Conservation (phyloP, 2,888 invertebrate species). For the Corythucha ciliata region DNA sequence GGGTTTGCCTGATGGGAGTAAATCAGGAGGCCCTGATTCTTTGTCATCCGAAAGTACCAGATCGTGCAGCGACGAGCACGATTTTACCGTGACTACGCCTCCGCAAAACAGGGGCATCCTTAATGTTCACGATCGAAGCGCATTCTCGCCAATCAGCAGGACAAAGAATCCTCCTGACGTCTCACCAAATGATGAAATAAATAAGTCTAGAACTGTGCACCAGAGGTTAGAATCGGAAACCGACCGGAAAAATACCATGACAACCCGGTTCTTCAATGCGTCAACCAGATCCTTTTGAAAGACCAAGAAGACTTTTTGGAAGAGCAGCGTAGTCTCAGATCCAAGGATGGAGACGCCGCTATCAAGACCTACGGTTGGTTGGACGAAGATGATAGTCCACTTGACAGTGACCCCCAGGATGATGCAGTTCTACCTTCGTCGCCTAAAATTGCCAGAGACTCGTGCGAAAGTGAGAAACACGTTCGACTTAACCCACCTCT, state of each 20-base stretch:
- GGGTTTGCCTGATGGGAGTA: constrained; percentile 41
- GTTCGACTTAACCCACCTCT: constrained; percentile 23
- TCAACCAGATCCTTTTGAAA: constrained; percentile 72
- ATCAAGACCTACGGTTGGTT: constrained; percentile 23
- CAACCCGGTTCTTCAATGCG: constrained; percentile 76
- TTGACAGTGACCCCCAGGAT: constrained; percentile 20
- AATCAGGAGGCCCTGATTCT: constrained; percentile 30
- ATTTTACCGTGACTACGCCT: constrained; percentile 25
- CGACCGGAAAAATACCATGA: constrained; percentile 49
- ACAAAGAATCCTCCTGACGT: constrained; percentile 20
- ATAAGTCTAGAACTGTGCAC: constrained; percentile 29
- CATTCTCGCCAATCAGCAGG: constrained; percentile 28
- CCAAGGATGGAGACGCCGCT: constrained; percentile 19
- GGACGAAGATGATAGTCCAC: constrained; percentile 27
- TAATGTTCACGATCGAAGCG: constrained; percentile 28
- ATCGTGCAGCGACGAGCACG: constrained; percentile 31
- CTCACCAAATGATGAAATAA: constrained; percentile 14
- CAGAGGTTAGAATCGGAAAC: constrained; percentile 28
- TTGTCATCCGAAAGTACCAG: constrained; percentile 30
- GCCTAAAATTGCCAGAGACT: constrained; percentile 7
- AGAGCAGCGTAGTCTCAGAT: constrained; percentile 35
- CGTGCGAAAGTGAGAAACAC: constrained; percentile 5
- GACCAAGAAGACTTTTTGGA: constrained; percentile 50
- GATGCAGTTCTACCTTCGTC: constrained; percentile 14
- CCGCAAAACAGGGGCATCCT: constrained; percentile 26